Percentiles rank a stretch among this genome's conserved stretches.
Conservation (phyloP, 2,113 vertebrate species). For the Petromus typicus region DNA sequence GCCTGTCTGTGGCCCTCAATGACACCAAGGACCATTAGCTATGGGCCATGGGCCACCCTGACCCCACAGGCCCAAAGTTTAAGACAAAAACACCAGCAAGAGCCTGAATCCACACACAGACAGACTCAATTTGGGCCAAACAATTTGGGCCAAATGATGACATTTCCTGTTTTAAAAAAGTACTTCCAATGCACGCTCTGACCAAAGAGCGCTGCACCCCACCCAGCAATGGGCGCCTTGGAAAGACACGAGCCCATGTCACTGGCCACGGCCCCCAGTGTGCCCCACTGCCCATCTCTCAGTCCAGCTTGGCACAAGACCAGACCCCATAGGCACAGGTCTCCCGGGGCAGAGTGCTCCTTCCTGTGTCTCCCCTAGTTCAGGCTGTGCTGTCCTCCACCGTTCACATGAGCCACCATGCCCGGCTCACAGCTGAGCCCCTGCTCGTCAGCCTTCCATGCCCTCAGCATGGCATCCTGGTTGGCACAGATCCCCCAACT, state of each 20-base stretch:
- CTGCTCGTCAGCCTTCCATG: background rate
- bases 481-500: background rate
- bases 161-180: background rate
- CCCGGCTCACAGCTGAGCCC: too few species aligned
- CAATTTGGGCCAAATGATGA: background rate
- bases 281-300: background rate
- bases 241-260: accelerated
- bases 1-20: background rate
- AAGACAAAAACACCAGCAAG: background rate
- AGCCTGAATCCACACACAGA: background rate
- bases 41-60: background rate
- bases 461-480: background rate
- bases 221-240: accelerated
- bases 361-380: background rate
- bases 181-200: background rate
- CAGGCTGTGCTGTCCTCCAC: background rate
- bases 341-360: background rate
- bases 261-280: background rate
- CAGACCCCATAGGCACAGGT: background rate
- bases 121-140: background rate
- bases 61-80: background rate
- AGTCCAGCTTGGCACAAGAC: background rate
- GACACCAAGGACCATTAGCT: background rate
- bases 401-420: background rate
- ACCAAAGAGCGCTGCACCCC: background rate